Conservation (phyloP, 2,888 invertebrate species). For the Leptopilina syphax region DNA sequence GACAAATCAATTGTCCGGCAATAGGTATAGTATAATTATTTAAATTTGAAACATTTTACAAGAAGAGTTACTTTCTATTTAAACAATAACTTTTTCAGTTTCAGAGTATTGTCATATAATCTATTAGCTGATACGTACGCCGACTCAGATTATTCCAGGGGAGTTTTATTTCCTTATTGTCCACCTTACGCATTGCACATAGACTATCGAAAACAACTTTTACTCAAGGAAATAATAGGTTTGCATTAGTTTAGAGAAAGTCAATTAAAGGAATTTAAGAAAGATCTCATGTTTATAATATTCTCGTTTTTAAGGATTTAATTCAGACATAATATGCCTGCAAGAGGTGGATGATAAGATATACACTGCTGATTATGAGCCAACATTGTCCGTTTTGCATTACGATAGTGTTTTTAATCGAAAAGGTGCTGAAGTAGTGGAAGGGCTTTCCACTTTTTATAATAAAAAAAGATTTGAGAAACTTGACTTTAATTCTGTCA, state of each 20-base stretch:
- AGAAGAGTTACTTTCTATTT: conserved; percentile 43
- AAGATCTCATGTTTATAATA: conserved; percentile 36
- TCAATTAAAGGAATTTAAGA: not conserved
- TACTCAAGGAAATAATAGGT: conserved; percentile 90
- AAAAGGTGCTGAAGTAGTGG: conserved; percentile 86
- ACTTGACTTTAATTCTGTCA: conserved; percentile 78
- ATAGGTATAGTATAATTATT: conserved; percentile 79
- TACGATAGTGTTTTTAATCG: conserved; percentile 82
- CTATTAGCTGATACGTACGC: conserved; percentile 94
- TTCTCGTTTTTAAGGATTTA: conserved; percentile 82
- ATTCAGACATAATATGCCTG: conserved; percentile 92
- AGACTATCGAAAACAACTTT: conserved; percentile 91
- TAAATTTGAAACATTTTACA: conserved; percentile 45
- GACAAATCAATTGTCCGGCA: conserved; percentile 77
- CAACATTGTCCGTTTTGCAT: conserved; percentile 79
- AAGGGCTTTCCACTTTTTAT: conserved; percentile 91
- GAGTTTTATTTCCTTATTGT: conserved; percentile 89
- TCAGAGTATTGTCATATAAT: conserved; percentile 92
- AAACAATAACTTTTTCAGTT: conserved; percentile 77
- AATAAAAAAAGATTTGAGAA: conserved; percentile 84
- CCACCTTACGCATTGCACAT: conserved; percentile 88
- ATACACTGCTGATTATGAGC: conserved; percentile 83
- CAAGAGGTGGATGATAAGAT: conserved; percentile 95
- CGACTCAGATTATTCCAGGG: conserved; percentile 87
- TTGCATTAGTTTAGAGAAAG: conserved; percentile 53